Conservation (phyloP, 2,888 invertebrate species). For the Byasa hedistus region DNA sequence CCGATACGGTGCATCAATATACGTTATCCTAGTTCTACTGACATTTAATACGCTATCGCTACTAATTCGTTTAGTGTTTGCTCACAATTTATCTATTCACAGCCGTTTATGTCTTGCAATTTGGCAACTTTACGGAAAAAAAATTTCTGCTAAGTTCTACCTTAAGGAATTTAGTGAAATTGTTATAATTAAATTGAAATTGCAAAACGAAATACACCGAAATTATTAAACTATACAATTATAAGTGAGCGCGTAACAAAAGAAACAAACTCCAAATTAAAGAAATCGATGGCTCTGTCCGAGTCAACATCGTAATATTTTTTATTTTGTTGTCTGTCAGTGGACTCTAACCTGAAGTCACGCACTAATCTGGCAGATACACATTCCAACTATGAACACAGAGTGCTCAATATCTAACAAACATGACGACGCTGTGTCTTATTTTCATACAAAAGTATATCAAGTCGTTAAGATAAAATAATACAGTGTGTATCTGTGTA, state of each 20-base stretch:
- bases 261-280: conserved; percentile 61
- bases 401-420: conserved; percentile 6
- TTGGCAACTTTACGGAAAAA: conserved; percentile 9
- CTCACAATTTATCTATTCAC: conserved; percentile 27
- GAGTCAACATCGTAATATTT: conserved; percentile 46
- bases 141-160: conserved; percentile 20
- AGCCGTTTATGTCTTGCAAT: conserved; percentile 17
- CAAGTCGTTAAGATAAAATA: background rate
- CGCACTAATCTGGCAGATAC: conserved; percentile 1
- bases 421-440: background rate
- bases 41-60: conserved; percentile 17
- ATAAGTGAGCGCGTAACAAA: conserved; percentile 38
- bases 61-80: conserved; percentile 14
- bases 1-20: conserved; percentile 45
- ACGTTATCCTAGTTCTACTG: conserved; percentile 33
- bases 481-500: background rate
- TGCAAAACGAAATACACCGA: conserved; percentile 11
- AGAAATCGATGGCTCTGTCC: conserved; percentile 60
- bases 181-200: conserved; percentile 8
- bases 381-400: conserved; percentile 17
- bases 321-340: conserved; percentile 30
- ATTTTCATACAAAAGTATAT: conserved; percentile 1
- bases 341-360: conserved; percentile 12
- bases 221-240: conserved; percentile 15
- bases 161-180: conserved; percentile 25